Evolutionary conservation across 2,888 invertebrate species (phyloP), one percentile per base, ranked within the genome.

Genomic region (Hololepta plana): DNA sequence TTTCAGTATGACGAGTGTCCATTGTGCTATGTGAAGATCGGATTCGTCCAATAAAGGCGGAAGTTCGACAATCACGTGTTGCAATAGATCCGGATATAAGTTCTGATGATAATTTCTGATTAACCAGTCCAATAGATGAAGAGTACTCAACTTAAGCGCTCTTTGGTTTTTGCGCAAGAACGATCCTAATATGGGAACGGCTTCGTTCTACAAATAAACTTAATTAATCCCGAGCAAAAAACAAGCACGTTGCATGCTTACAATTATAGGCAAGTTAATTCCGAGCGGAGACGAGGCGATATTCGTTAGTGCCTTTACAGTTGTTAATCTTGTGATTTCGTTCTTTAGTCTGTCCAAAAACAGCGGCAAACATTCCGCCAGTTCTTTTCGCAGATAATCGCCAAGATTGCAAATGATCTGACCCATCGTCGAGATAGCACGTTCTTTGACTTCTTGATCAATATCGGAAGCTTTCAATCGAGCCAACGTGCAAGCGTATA

Each of bases 361-460:
- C 46, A 98, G 80, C 4, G 95, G 93, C 35, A 98, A 62, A 51
- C 93, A 95, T 4, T 72, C 67, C 2, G 67, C 68, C 28, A 95
- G 60, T 51, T 93, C 87, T 32, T 65, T 63, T 51, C 73, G 62
- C 26, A 93, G 55, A 39, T 72, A 70, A 53, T 93, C 90, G 1
- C 91, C 93, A 38, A 95, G 72, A 51, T 87, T 85, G 32, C 85
- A 80, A 24, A 96, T 70, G 25, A 95, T 76, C 53, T 93, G 88
- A 8, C 93, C 91, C 77, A 90, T 87, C 43, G 95, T 90, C 2
- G 90, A 81, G 35, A 98, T 96, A 6, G 98, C 93, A 12, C 91
- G 69, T 49, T 98, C 98, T 54, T 98, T 96, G 0, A 98, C 96
- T 58, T 98, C 98, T 52, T 98, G 96, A 59, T 98, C 98, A 46